phyloP scores from a whole-genome alignment of 2,888 invertebrate genomes.

The Cantharis rustica region DNA sequence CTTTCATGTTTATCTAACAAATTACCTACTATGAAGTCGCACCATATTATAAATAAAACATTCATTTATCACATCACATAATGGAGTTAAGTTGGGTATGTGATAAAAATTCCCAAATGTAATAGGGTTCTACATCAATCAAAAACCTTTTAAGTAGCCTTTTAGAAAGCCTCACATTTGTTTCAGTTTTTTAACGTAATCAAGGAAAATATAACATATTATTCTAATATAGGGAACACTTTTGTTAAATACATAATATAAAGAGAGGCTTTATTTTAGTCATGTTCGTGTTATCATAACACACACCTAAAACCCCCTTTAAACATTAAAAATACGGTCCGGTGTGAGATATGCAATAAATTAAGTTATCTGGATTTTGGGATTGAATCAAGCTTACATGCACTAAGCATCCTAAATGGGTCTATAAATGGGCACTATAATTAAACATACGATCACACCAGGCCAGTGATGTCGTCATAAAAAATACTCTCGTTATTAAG shows the following conservation, averaged over 20 bases:
- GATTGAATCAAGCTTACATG: no score
- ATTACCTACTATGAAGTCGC: neutral
- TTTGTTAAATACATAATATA: neutral
- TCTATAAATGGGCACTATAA: no score
- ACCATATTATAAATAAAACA: neutral
- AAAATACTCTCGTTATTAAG: no score
- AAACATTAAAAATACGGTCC: no score
- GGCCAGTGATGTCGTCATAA: no score
- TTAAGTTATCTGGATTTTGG: neutral
- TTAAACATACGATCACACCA: no score
- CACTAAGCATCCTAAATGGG: no score
- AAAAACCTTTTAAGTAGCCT: neutral
- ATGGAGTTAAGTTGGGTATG: neutral
- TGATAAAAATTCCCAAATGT: neutral
- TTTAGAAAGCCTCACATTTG: neutral
- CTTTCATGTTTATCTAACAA: neutral
- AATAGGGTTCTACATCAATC: neutral
- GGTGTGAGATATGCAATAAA: neutral
- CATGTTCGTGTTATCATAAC: neutral
- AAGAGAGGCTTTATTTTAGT: neutral
- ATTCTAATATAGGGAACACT: neutral
- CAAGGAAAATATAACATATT: neutral
- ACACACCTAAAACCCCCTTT: no score
- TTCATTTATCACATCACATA: neutral
- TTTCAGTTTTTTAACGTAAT: neutral